Conservation (phyloP, 2,797 vertebrate genomes). For the Schizopygopsis malacanthus region DNA sequence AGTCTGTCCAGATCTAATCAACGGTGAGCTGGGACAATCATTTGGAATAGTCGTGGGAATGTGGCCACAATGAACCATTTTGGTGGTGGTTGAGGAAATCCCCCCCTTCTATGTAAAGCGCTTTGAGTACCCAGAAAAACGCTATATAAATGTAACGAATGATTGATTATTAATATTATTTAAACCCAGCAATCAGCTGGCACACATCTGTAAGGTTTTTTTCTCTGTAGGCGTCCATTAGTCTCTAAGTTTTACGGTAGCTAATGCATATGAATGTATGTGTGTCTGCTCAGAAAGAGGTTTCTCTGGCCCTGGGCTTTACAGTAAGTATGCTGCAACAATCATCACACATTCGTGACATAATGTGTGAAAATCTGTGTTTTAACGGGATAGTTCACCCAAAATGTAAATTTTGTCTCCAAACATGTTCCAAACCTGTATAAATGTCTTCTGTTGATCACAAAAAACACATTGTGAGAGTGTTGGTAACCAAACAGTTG, state of each 20-base stretch:
- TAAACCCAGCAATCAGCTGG: slow-evolving; percentile 2
- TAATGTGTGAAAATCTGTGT: neutral
- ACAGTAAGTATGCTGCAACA: neutral
- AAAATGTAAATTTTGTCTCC: neutral
- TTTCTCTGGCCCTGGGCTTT: neutral
- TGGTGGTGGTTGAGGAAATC: too few species aligned
- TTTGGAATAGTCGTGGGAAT: slow-evolving; percentile 27
- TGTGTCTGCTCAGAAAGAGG: neutral
- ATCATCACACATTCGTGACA: neutral
- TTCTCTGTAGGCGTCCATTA: neutral
- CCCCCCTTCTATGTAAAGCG: too few species aligned
- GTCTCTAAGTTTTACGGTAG: neutral
- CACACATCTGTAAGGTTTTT: neutral
- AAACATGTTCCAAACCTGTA: neutral
- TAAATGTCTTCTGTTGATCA: neutral
- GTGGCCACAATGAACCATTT: slow-evolving; percentile 20
- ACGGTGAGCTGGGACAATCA: slow-evolving; percentile 6
- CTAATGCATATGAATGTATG: neutral
- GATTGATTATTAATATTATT: too few species aligned
- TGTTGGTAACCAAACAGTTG: too few species aligned
- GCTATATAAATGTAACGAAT: too few species aligned
- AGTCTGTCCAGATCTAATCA: slow-evolving; percentile 44
- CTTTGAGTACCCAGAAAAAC: too few species aligned
- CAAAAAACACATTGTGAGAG: neutral
- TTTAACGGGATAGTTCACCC: neutral